Evolutionary conservation across 1,140 invertebrate genomes (phyloP), one percentile per base, ranked within the genome.

Genomic region (Drosophila lacertosa): DNA sequence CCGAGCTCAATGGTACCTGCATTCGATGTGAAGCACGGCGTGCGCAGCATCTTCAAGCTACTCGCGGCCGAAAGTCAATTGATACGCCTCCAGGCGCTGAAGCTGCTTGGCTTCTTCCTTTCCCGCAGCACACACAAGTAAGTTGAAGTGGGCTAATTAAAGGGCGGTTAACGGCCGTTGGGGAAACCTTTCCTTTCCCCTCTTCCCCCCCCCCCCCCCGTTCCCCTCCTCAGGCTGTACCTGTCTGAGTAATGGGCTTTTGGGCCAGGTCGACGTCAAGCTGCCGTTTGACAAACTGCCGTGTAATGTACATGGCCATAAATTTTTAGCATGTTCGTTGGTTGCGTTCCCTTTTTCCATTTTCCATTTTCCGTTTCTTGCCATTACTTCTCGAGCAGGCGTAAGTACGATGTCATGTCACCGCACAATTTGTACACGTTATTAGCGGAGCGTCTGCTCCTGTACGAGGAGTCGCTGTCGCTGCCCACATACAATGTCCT

Each of bases 401-500:
- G 98, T 70, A 99, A 99, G 92, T 99, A 98, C 91, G 98, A 99
- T 92, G 97, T 99, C 10, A 99, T 99, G 97, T 98, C 97, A 78
- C 98, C 98, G 3, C 96, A 99, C 92, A 99, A 99, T 94, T 93
- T 99, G 74, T 99, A 99, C 92, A 99, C 98, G 13, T 91, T 99
- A 64, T 93, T 99, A 55, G 96, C 98, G 2, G 98, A 99, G 91
- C 94, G 98, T 66, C 93, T 99, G 57, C 93, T 98, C 64, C 92
- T 98, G 5, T 97, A 98, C 89, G 96, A 97, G 88, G 97, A 97
- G 91, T 95, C 95, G 13, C 93, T 99, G 15, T 95, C 97, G 15
- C 92, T 99, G 90, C 95, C 98, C 35, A 98, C 97, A 7, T 99
- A 99, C 93, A 99, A 99, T 93, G 98, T 98, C 64, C 94, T 99